These are phyloP conservation scores for Drosophila trapezifrons DNA, from an alignment of 1,140 invertebrate genomes.

Conservation along the genomic window DNA sequence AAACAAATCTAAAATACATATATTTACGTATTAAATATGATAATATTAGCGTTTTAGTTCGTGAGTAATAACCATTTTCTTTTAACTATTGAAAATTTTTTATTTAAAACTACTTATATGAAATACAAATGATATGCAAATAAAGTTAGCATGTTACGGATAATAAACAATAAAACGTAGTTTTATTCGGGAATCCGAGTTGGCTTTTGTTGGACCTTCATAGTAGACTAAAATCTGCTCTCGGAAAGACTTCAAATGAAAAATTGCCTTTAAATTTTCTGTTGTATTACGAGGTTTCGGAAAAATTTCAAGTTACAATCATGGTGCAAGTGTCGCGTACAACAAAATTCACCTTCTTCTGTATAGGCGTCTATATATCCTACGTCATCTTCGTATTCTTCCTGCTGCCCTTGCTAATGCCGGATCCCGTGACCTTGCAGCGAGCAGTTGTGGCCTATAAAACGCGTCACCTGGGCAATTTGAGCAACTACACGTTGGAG, in stretches of 20 bases:
- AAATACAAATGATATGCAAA: constrained; percentile 41
- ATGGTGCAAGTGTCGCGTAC: constrained; percentile 42
- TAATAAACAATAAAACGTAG: background rate
- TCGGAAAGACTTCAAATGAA: background rate
- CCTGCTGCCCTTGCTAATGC: constrained; percentile 51
- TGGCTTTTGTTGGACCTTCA: background rate
- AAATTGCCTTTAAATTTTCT: constrained; percentile 9
- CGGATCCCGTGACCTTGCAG: constrained; percentile 47
- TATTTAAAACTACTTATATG: constrained; percentile 18
- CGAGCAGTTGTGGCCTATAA: constrained; percentile 24
- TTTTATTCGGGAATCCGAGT: background rate
- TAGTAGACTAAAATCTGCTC: background rate
- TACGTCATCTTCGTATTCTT: constrained; percentile 59
- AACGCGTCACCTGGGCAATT: constrained; percentile 35
- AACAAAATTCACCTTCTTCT: constrained; percentile 55
- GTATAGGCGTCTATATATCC: constrained; percentile 50
- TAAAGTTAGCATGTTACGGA: constrained; percentile 56
- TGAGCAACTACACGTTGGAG: constrained; percentile 52
- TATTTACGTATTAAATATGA: constrained; percentile 50
- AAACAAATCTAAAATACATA: constrained; percentile 26
- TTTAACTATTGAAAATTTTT: constrained; percentile 32
- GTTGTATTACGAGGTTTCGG: background rate
- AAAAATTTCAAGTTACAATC: constrained; percentile 1
- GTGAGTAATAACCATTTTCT: constrained; percentile 30
- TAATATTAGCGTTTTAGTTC: constrained; percentile 50